Conservation (phyloP, 2,113 vertebrate species). For the Macrotis lagotis region DNA sequence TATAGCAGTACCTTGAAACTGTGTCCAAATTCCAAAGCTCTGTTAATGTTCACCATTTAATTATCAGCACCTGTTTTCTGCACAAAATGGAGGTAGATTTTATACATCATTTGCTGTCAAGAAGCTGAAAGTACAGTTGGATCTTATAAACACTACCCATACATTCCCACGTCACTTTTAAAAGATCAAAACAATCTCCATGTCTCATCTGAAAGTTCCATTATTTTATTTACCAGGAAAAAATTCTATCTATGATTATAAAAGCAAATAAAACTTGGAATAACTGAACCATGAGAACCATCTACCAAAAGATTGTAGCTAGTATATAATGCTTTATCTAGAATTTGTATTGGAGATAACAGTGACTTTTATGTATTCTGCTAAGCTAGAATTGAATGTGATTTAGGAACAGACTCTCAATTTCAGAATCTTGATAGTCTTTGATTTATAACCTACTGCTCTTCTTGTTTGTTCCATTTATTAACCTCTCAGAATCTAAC, state of each 20-base stretch:
- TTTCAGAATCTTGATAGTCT: background rate
- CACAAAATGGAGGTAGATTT: background rate
- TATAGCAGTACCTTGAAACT: background rate
- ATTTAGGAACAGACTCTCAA: background rate
- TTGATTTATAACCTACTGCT: constrained; percentile 23
- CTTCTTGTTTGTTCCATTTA: background rate
- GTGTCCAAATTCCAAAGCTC: background rate
- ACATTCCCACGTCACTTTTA: background rate
- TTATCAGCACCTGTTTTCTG: background rate
- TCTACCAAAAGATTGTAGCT: background rate
- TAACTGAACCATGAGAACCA: background rate
- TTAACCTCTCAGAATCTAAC: constrained; percentile 20
- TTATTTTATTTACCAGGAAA: constrained; percentile 5
- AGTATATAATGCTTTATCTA: background rate
- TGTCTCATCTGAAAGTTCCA: background rate
- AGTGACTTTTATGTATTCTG: constrained; percentile 1
- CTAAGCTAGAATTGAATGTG: background rate
- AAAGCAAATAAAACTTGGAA: background rate
- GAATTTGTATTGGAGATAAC: background rate
- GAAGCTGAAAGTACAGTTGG: background rate
- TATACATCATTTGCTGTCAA: background rate
- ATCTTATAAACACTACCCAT: background rate
- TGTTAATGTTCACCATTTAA: background rate
- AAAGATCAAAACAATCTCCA: background rate
- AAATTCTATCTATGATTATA: background rate